A percentile compares a stretch with the other conserved stretches of the same genome.
phyloP scores from a whole-genome alignment of 2,888 invertebrate genomes.

The Drosophila vallismaia region DNA sequence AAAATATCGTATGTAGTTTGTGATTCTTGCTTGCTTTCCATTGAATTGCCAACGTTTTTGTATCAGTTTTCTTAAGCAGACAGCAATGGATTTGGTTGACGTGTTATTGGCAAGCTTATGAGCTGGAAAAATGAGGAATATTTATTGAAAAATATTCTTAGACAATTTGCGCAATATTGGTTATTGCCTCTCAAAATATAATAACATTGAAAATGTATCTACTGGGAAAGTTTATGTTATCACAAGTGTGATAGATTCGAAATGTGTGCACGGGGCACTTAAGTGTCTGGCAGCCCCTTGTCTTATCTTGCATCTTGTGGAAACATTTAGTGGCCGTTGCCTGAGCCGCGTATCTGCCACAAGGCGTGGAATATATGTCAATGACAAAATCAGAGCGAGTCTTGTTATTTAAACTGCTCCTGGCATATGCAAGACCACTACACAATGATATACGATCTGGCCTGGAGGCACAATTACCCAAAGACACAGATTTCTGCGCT shows the following conservation, averaged over 20 bases:
- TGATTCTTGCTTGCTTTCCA: constrained; percentile 20
- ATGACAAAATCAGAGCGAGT: constrained; percentile 56
- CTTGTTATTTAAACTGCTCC: constrained; percentile 41
- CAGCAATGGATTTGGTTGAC: constrained; percentile 50
- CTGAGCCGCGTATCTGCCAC: constrained; percentile 22
- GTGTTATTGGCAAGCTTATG: constrained; percentile 27
- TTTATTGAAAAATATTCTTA: constrained; percentile 33
- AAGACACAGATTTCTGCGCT: constrained; percentile 34
- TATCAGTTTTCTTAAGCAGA: constrained; percentile 12
- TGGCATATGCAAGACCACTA: constrained; percentile 48
- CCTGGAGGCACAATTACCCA: constrained; percentile 47
- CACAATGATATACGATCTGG: constrained; percentile 44
- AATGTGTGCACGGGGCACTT: constrained; percentile 25
- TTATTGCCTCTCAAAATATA: constrained; percentile 25
- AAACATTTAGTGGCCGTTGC: constrained; percentile 17
- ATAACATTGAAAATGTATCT: constrained; percentile 22
- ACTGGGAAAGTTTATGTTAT: constrained; percentile 19
- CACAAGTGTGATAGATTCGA: constrained; percentile 62
- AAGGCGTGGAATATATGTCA: constrained; percentile 67
- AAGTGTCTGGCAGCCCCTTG: constrained; percentile 28
- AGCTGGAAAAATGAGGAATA: constrained; percentile 36
- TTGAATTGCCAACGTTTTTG: not conserved
- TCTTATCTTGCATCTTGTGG: constrained; percentile 46
- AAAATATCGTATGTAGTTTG: constrained; percentile 1
- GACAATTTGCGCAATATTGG: constrained; percentile 23